Conservation (phyloP, 1,140 invertebrate genomes). For the Arion vulgaris region DNA sequence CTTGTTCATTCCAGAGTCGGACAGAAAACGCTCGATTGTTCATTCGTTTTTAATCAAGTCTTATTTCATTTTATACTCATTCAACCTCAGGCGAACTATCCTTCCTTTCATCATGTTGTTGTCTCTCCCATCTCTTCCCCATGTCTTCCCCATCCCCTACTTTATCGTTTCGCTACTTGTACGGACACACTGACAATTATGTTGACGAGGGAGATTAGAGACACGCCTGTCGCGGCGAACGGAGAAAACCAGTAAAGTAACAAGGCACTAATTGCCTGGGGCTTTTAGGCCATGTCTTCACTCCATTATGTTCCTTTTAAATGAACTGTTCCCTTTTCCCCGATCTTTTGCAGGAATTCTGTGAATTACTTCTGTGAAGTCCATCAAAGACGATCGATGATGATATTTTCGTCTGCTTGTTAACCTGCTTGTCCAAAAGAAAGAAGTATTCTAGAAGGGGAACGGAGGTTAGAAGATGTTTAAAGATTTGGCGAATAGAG, state of each 20-base stretch:
- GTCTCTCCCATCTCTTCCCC: too few species aligned
- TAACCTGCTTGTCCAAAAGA: not conserved
- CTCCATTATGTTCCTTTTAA: conserved; percentile 18
- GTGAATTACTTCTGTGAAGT: not conserved
- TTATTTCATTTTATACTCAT: not conserved
- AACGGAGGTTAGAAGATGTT: too few species aligned
- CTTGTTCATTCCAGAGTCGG: too few species aligned
- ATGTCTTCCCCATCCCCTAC: not conserved
- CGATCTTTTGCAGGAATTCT: not conserved
- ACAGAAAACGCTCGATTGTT: too few species aligned
- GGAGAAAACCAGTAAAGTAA: conserved; percentile 12
- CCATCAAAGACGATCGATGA: not conserved
- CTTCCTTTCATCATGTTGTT: too few species aligned
- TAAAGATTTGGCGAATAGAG: too few species aligned
- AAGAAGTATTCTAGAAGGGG: too few species aligned
- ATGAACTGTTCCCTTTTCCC: not conserved
- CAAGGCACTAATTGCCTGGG: conserved; percentile 22
- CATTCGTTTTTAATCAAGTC: not conserved
- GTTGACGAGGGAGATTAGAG: conserved; percentile 15
- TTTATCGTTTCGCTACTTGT: not conserved
- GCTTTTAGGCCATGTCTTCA: conserved; percentile 22
- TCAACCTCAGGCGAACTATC: not conserved
- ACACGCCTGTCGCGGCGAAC: not conserved
- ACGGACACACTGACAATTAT: conserved; percentile 24
- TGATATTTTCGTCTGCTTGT: not conserved